Base-by-base conservation (phyloP, 2,797 vertebrate genomes). In the Hoplostethus mediterraneus region DNA sequence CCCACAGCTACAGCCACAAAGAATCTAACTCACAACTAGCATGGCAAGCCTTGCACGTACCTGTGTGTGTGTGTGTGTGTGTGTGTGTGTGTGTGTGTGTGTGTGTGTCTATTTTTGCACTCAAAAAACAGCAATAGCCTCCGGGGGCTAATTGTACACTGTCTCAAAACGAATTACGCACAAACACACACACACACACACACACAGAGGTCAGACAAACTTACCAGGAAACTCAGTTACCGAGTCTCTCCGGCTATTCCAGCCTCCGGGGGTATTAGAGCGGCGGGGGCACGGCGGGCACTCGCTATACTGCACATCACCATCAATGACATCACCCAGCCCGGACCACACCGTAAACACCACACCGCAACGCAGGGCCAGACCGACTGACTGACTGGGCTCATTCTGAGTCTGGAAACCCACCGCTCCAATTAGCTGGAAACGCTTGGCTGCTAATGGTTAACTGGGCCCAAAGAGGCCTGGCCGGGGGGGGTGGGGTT, bases 181-280 rank as follows among this genome's bases (percentile, higher is more conserved):
- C 53, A 55, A 13, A 38, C 59, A 25, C 58, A 71, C 52, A 65
- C 30, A 28, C 53, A 55, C 13, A 38, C 59, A 25, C 58, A 71
- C 52, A 65, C 28, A 7, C 47, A 60, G 30, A 71, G 70, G 72
- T 76, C 72, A 76, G 52, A 75, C 62, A 72, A 81, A 85, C 73
- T 69, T 80, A 76, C 73, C 52, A 71, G 64, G 56, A 86, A 84
- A 81, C 56, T 66, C 76, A 83, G 70, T 79, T 79, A 79, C 52
- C 56, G 21, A 21, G 72, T 77, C 85, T 90, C 83, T 88, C 67
- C 48, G 7, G 21, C 77, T 89, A 88, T 92, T 87, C 89, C 73
- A 12, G 81, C 33, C 33, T 73, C 52, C 63, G 45, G 47, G 47
- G 73, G 75, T 73, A 71, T 81, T 83, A 77, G 63, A 78, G 81